Conservation (phyloP, 2,797 vertebrate genomes). For the Coccyzus lansbergi region DNA sequence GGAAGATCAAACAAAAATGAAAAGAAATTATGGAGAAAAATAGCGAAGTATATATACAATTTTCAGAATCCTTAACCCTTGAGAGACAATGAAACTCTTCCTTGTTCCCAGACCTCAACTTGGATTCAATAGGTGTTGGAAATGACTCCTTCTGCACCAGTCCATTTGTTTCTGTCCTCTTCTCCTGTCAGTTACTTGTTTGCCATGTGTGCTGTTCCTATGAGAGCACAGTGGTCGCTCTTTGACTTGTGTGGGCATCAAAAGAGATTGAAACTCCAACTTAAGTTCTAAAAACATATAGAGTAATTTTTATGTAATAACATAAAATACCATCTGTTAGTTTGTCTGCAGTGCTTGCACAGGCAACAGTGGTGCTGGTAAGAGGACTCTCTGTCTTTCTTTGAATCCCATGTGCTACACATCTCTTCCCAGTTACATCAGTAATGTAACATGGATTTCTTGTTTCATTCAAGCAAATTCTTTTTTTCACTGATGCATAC, state of each 20-base stretch:
- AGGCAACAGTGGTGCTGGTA: not conserved
- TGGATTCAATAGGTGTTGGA: not conserved
- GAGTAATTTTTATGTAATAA: not conserved
- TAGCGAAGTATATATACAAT: not conserved
- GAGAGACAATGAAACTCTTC: not conserved
- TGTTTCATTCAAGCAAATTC: not conserved
- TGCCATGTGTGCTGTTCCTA: not conserved
- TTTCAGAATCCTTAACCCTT: not conserved
- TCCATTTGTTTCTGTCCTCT: not conserved
- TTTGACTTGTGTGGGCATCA: accelerated
- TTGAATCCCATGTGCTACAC: not conserved
- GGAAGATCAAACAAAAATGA: not conserved
- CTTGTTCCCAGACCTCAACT: not conserved
- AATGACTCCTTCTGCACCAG: not conserved
- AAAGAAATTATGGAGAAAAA: not conserved
- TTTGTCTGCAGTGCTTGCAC: not conserved
- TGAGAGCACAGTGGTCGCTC: not conserved
- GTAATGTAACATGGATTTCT: not conserved
- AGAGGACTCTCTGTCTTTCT: not conserved
- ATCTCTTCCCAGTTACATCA: not conserved
- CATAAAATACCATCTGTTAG: not conserved
- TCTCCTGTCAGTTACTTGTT: not conserved
- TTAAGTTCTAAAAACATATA: not conserved
- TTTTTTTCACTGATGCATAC: not conserved
- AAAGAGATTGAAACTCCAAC: not conserved